Evolutionary conservation across 2,888 invertebrate species (phyloP), one percentile per base, ranked within the genome.

Genomic region (Amiota mariae): DNA sequence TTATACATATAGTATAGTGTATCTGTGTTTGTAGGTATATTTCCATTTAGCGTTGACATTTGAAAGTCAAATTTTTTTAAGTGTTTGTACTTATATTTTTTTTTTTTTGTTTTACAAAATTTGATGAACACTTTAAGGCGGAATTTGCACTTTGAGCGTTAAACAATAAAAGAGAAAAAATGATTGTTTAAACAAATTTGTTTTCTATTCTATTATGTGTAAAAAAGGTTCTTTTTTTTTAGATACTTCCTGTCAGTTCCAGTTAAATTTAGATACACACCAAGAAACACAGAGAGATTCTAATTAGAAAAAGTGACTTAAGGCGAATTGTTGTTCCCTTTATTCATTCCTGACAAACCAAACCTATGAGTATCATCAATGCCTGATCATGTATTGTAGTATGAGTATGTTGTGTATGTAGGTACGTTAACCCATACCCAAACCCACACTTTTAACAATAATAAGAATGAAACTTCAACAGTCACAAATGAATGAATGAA

Each of bases 21-120:
- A 54, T n/a, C 4, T 54, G 12, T 59, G 15, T 9, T n/a, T 36
- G 63, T 36, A 63, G 18, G 13, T 63, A 24, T n/a, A 63, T 18
- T 63, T 63, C 63, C 63, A 20, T 59, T 59, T 10, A 59, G 24
- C 71, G 24, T 36, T 61, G 71, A 71, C 71, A 71, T 71, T 71
- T 71, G 71, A 59, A 71, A 71, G 71, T 71, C 71, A 71, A 71
- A 71, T 71, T 71, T 47, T 10, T 10, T 15, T 20, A 20, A 20
- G 20, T 20, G 18, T 59, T 59, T 18, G 2, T 54, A 15, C 20
- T 24, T 24, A 36, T 36, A 8, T 4, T 54, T 54, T 8, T 10
- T 51, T 51, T 13, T 51, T 51, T 11, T 51, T 2, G 1, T 51
- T 51, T 36, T 36, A 63, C 63, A 8, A 63, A 59, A 59, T 59